A percentile compares a stretch with the other conserved stretches of the same genome.
phyloP scores from a whole-genome alignment of 2,797 vertebrate genomes.

The Cyclopterus lumpus region DNA sequence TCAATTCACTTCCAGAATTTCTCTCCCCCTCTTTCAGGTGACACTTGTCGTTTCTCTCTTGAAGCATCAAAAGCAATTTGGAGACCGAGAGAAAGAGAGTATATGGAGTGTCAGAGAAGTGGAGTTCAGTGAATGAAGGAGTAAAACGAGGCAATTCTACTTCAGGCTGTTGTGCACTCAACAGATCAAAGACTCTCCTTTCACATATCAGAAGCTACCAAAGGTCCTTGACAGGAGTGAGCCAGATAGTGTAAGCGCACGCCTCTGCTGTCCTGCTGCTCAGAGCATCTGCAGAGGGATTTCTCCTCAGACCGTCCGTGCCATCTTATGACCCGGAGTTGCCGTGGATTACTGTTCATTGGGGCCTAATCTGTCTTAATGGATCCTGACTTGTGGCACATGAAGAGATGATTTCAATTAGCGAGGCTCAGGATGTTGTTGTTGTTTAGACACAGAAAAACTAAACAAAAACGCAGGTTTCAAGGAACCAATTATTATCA shows the following conservation, averaged over 20 bases:
- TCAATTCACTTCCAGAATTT: neutral
- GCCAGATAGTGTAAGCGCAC: constrained; percentile 24
- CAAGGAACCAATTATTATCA: constrained; percentile 12
- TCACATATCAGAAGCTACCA: constrained; percentile 38
- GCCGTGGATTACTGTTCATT: constrained; percentile 10
- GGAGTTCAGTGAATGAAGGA: constrained; percentile 38
- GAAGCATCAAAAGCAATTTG: constrained; percentile 36
- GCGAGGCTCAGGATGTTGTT: constrained; percentile 11
- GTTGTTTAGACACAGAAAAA: constrained; percentile 6
- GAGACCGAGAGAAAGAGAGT: constrained; percentile 1
- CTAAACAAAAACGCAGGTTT: constrained; percentile 6
- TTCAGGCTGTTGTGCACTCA: constrained; percentile 35
- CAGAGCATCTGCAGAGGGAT: constrained; percentile 23
- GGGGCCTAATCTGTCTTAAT: constrained; percentile 49
- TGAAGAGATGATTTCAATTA: constrained; percentile 62
- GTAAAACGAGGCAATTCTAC: constrained; percentile 33
- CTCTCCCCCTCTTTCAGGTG: neutral
- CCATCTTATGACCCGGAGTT: constrained; percentile 50
- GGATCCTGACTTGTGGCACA: constrained; percentile 49
- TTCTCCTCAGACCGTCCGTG: constrained; percentile 15
- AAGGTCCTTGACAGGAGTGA: constrained; percentile 36
- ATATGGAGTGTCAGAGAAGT: neutral
- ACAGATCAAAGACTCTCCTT: constrained; percentile 39
- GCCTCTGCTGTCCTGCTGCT: neutral
- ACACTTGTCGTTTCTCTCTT: constrained; percentile 29